These are phyloP conservation scores for Drosophila nigrodunni DNA, from an alignment of 1,140 invertebrate genomes.

Conservation along the genomic window DNA sequence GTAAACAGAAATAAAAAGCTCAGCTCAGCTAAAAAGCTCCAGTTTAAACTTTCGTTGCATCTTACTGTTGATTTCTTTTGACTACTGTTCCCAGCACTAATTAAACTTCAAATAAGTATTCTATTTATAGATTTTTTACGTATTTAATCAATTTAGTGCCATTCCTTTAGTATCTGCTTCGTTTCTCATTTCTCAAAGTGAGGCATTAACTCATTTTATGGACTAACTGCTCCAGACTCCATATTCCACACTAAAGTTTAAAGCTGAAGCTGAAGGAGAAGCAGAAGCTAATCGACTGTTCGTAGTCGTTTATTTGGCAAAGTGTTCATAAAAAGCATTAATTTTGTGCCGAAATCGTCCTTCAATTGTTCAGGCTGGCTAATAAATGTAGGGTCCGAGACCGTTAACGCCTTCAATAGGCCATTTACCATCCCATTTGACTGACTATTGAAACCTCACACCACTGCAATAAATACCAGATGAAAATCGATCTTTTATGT, in stretches of 20 bases:
- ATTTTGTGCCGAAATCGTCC: conserved; percentile 10
- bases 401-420: conserved; percentile 31
- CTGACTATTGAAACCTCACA: conserved; percentile 9
- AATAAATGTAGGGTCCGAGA: conserved; percentile 23
- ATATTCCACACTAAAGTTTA: not conserved
- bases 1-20: too few relatives aligned
- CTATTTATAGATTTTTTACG: too few relatives aligned
- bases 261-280: not conserved
- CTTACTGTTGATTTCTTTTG: too few relatives aligned
- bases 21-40: too few relatives aligned
- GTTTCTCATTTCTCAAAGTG: not conserved
- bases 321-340: conserved; percentile 24
- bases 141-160: too few relatives aligned
- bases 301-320: conserved; percentile 2
- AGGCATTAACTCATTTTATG: not conserved
- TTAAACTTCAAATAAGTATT: too few relatives aligned
- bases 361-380: conserved; percentile 27
- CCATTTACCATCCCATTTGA: conserved; percentile 38
- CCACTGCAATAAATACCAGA: not conserved
- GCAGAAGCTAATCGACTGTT: conserved; percentile 8
- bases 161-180: too few relatives aligned
- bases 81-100: too few relatives aligned
- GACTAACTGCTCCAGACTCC: not conserved
- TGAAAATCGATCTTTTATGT: conserved; percentile 54
- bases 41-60: too few relatives aligned